A percentile compares a stretch with the other conserved stretches of the same genome.
These are phyloP conservation scores for Phrynocephalus vlangalii DNA, from an alignment of 2,797 vertebrate genomes.

Conservation along the genomic window DNA sequence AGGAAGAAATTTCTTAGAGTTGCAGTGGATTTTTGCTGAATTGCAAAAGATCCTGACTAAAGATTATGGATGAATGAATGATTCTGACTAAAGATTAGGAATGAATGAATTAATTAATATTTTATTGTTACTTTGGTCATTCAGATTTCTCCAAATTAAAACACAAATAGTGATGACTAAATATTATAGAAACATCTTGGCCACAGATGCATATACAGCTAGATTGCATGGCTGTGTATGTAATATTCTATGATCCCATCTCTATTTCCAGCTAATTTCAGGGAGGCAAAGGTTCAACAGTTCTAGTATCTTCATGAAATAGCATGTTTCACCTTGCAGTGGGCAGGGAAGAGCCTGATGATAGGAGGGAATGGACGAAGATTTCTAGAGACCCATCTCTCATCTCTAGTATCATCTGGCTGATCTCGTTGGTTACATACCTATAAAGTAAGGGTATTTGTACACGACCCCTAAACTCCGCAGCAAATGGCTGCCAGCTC, in stretches of 20 bases:
- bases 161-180: neutral
- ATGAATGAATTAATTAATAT: no score
- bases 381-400: neutral
- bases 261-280: neutral
- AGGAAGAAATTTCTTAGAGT: neutral
- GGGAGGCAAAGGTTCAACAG: neutral
- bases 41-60: neutral
- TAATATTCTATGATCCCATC: neutral
- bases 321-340: conserved; percentile 1
- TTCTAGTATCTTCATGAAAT: neutral
- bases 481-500: no score
- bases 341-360: no score
- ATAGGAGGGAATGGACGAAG: neutral
- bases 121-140: no score
- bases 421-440: neutral
- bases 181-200: neutral
- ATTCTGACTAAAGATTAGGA: no score
- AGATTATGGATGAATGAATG: no score
- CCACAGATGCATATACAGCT: neutral
- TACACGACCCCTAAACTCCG: no score
- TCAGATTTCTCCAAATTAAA: no score
- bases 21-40: neutral
- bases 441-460: conserved; percentile 5
- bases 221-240: neutral
- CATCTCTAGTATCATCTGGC: neutral